Evolutionary conservation across 2,113 vertebrate species (phyloP), one percentile per base, ranked within the genome.

Genomic region (Pavo muticus): DNA sequence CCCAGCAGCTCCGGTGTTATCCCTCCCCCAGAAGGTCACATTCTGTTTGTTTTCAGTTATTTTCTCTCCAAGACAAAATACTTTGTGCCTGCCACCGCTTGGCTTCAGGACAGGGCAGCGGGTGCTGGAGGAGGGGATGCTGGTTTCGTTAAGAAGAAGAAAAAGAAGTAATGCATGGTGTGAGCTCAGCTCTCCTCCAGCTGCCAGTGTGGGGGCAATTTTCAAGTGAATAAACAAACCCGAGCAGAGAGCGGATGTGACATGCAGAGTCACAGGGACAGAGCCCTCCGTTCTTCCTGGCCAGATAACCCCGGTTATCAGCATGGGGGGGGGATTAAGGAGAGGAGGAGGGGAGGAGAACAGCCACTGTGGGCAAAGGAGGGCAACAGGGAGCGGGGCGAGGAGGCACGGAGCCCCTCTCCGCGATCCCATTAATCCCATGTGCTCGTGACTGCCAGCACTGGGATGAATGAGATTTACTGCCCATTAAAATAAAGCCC

Each of bases 401-500:
- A 45, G 69, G 74, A 60, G 48, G 69, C 70, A 15, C 63, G 2
- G 11, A 44, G n/a, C 54, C 75, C 54, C 29, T n/a, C 32, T 63
- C 87, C 11, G 0, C 57, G 76, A 70, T 81, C n/a, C 82, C 42
- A 69, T 91, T 94, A 93, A 95, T 92, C 91, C 87, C 0, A 6
- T 74, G 44, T 30, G 14, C 67, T 91, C 67, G 23, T 1, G 64
- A 11, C 72, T 82, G 91, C 93, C 92, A 50, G 92, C n/a, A 65
- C 91, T 65, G 69, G 78, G 88, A 95, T 92, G 94, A 91, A 92
- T 87, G 94, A 91, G 93, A 95, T 95, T 97, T 96, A 94, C 95
- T 92, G 92, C 93, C 93, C 89, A 60, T 93, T 95, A 96, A 95
- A 95, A 90, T 75, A 95, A 96, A 93, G 80, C 92, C 89, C 76